phyloP scores from a whole-genome alignment of 2,797 vertebrate genomes.

The Anguilla pacifica region DNA sequence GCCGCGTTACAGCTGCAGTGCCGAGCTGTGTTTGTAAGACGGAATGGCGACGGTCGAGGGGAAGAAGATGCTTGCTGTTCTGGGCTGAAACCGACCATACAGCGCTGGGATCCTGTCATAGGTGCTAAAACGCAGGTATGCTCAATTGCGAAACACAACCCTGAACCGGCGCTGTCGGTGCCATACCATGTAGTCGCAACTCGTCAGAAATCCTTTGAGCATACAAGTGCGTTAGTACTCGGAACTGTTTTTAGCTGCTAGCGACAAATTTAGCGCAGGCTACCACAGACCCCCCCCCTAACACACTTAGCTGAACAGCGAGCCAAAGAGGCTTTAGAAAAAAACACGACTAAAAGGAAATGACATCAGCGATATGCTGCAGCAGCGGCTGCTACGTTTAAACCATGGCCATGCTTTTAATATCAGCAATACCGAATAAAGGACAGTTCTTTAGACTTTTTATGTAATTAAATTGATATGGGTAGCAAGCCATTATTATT shows the following conservation, averaged over 20 bases:
- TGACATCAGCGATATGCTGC: conserved; percentile 19
- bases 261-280: not conserved
- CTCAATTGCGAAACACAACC: not conserved
- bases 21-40: conserved; percentile 72
- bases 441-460: not conserved
- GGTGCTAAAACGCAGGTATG: conserved; percentile 23
- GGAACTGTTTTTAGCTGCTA: conserved; percentile 14
- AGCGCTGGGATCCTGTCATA: conserved; percentile 43
- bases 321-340: not conserved
- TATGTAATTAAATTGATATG: not conserved
- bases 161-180: not conserved
- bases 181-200: not conserved
- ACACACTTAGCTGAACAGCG: not conserved
- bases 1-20: conserved; percentile 74
- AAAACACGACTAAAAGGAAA: conserved; percentile 14
- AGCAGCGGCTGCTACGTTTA: not conserved
- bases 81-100: conserved; percentile 57
- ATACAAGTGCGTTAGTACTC: not conserved
- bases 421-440: not conserved
- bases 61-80: conserved; percentile 53
- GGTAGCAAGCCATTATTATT: not conserved
- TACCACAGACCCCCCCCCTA: not conserved
- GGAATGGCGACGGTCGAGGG: conserved; percentile 75
- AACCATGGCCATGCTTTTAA: not conserved
- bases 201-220: not conserved